Evolutionary conservation across 2,888 invertebrate species (phyloP).

Genomic region (Baronia brevicornis): DNA sequence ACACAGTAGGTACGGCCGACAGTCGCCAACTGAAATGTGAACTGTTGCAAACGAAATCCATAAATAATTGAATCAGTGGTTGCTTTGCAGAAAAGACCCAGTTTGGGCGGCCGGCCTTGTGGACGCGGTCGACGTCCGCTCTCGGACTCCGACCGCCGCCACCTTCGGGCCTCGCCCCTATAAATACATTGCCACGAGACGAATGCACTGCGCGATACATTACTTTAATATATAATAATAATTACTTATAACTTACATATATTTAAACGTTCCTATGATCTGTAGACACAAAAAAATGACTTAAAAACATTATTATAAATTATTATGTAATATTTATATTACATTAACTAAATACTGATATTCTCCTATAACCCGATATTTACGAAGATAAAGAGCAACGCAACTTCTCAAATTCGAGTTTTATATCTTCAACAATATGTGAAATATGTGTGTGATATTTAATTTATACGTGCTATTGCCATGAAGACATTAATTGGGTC

Average conservation of each 20-base stretch:
- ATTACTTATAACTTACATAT: constrained; percentile 20
- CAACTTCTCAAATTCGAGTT: too few relatives aligned
- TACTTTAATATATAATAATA: constrained; percentile 45
- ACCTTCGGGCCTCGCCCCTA: constrained; percentile 39
- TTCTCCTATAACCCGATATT: too few relatives aligned
- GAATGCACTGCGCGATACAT: constrained; percentile 49
- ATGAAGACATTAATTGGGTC: too few relatives aligned
- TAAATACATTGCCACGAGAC: constrained; percentile 55
- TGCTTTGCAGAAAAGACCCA: constrained; percentile 20
- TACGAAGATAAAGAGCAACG: too few relatives aligned
- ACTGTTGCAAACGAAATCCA: constrained; percentile 14
- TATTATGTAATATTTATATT: constrained; percentile 11
- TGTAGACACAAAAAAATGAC: too few relatives aligned
- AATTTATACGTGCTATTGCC: too few relatives aligned
- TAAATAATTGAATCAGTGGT: constrained; percentile 15
- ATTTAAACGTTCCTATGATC: constrained; percentile 6
- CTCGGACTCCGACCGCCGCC: constrained; percentile 31
- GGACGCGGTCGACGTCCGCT: constrained; percentile 29
- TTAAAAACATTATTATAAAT: constrained; percentile 10
- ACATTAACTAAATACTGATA: too few relatives aligned
- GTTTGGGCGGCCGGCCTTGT: constrained; percentile 24
- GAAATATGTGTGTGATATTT: too few relatives aligned
- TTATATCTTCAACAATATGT: too few relatives aligned
- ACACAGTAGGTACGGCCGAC: constrained; percentile 3
- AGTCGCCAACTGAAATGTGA: constrained; percentile 10